phyloP scores from a whole-genome alignment of 2,888 invertebrate species.

The Tenthredo mesomela region DNA sequence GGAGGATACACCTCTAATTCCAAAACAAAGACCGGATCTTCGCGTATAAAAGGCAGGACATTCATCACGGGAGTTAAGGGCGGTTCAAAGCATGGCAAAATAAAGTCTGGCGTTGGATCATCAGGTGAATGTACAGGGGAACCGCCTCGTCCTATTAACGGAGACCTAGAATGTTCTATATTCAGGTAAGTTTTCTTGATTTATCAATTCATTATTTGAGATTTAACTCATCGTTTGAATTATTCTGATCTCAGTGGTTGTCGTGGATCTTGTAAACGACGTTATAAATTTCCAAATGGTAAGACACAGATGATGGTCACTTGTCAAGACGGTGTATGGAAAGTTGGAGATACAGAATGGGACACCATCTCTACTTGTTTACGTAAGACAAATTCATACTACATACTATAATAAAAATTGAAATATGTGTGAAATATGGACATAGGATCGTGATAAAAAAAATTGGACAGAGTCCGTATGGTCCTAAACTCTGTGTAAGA shows the following conservation, averaged over 20 bases:
- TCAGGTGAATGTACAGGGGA: slow-evolving; percentile 49
- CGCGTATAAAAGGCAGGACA: neutral
- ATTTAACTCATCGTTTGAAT: slow-evolving; percentile 22
- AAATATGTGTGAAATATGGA: neutral
- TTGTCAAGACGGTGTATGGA: slow-evolving; percentile 80
- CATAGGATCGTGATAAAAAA: neutral
- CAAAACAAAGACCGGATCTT: neutral
- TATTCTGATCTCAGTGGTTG: slow-evolving; percentile 76
- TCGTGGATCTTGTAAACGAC: slow-evolving; percentile 77
- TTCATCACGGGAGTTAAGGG: neutral
- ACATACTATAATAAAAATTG: slow-evolving; percentile 23
- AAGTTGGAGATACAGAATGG: slow-evolving; percentile 77
- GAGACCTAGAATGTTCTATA: slow-evolving; percentile 65
- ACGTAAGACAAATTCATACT: slow-evolving; percentile 77
- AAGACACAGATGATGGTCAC: slow-evolving; percentile 76
- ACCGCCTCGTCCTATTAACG: slow-evolving; percentile 63
- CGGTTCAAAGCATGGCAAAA: neutral
- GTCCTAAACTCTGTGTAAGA: no score
- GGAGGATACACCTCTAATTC: neutral
- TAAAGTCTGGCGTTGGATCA: neutral
- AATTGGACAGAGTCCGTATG: neutral
- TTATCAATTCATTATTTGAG: neutral
- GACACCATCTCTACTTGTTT: slow-evolving; percentile 82
- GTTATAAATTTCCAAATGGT: slow-evolving; percentile 81
- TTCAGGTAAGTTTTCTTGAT: slow-evolving; percentile 60